Evolutionary conservation across 2,888 invertebrate genomes (phyloP).

Genomic region (Lycocerus yunnanus): DNA sequence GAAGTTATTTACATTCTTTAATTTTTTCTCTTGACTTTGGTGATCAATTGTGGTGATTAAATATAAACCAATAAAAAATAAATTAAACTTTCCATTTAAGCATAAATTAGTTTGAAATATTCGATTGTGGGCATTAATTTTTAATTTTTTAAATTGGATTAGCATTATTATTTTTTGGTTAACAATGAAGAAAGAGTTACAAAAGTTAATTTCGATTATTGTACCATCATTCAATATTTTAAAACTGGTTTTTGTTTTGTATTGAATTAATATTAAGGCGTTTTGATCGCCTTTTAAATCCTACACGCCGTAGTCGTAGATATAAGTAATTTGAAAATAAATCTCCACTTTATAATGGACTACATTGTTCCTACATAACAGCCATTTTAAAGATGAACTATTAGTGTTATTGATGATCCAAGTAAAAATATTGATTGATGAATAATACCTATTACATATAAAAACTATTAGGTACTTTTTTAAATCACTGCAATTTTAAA

Average conservation of each 20-base stretch:
- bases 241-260: not conserved
- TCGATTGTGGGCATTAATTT: not conserved
- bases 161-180: not conserved
- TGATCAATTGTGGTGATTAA: not conserved
- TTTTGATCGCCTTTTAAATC: slow-evolving; percentile 22
- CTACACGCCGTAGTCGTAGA: slow-evolving; percentile 22
- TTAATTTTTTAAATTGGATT: not conserved
- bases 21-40: not conserved
- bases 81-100: not conserved
- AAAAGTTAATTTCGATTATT: not conserved
- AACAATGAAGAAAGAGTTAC: not conserved
- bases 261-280: not conserved
- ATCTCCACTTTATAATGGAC: slow-evolving; percentile 49
- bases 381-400: slow-evolving; percentile 53
- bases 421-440: slow-evolving; percentile 53
- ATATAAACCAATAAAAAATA: not conserved
- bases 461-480: not conserved
- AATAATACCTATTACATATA: slow-evolving; percentile 40
- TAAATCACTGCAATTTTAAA: not conserved
- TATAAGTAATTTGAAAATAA: slow-evolving; percentile 37
- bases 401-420: slow-evolving; percentile 56
- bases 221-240: not conserved
- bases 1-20: not conserved
- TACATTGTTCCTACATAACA: slow-evolving; percentile 53
- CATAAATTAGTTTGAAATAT: not conserved